phyloP scores from a whole-genome alignment of 2,113 vertebrate species.

The Lampris megalopsis region DNA sequence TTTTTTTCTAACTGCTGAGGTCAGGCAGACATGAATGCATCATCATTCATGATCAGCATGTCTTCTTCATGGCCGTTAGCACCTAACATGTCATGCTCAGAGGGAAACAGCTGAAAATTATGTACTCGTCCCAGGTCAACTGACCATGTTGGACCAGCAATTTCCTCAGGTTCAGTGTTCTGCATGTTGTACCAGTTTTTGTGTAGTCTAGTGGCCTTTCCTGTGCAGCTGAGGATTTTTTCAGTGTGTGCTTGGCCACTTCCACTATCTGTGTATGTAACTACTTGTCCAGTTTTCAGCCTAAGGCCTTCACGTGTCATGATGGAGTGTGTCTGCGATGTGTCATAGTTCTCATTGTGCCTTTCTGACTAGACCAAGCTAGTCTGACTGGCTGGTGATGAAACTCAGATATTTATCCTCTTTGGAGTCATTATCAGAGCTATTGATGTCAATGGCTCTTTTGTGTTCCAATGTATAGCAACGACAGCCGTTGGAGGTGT shows the following conservation, averaged over 20 bases:
- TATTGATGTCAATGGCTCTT: too few relatives aligned
- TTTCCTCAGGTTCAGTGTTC: conserved; percentile 3
- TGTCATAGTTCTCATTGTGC: not conserved
- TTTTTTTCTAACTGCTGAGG: conserved; percentile 16
- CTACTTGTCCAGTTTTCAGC: conserved; percentile 13
- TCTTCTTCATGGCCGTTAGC: not conserved
- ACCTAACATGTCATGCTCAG: not conserved
- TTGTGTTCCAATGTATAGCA: too few relatives aligned
- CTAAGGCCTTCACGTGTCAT: not conserved
- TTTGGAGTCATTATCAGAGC: too few relatives aligned
- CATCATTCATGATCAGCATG: conserved; percentile 23
- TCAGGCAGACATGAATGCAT: conserved; percentile 13
- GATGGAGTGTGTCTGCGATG: not conserved
- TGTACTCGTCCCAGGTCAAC: conserved; percentile 13
- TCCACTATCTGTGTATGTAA: conserved; percentile 6
- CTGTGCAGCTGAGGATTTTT: conserved; percentile 13
- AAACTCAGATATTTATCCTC: too few relatives aligned
- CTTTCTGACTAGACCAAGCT: too few relatives aligned
- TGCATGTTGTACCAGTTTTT: conserved; percentile 34
- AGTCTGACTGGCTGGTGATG: too few relatives aligned
- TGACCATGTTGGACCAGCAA: conserved; percentile 11
- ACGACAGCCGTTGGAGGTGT: too few relatives aligned
- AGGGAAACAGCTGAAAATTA: conserved; percentile 5
- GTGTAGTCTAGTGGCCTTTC: conserved; percentile 19
- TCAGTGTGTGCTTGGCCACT: not conserved